Base-by-base conservation (phyloP, 2,113 vertebrate genomes). In the Epinephelus fuscoguttatus region DNA sequence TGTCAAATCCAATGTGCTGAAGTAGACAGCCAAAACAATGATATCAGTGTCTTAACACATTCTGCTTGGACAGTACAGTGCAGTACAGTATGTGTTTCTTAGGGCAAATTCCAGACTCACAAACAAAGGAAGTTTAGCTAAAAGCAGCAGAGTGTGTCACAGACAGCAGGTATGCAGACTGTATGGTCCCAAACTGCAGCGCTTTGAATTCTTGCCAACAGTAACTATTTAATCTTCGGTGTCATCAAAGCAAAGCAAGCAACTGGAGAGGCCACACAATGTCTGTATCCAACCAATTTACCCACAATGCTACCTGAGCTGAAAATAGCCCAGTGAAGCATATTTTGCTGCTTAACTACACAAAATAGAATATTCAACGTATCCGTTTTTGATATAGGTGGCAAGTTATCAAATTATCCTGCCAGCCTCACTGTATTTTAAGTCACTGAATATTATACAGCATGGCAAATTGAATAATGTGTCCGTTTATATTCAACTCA, bases 271-370 rank as follows among this genome's bases (percentile, higher is more conserved):
- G 63, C 86, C 88, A 83, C 79, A 85, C 90, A 88, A 71, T 78
- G 25, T 78, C 89, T 90, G 87, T 74, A 86, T 92, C 89, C 86
- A 94, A 93, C 88, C 88, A 89, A 93, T 95, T 93, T 93, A 89
- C 81, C 86, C 81, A 85, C 90, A 90, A 92, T 69, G 72, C 74
- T 83, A 81, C 77, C 73, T 74, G 83, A 61, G 88, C 79, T 87
- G 75, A 90, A 93, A 94, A 93, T 79, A 82, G 88, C 87, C 50
- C 67, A 53, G 79, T 49, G 27, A 90, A 87, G 89, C 88, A 90
- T 52, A 88, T 89, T 94, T 91, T 88, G 85, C 84, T 91, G 89
- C 91, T 91, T 90, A 92, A 92, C 87, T 80, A 87, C 77, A 93
- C 84, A 89, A 86, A 90, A 92, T 68, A 72, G 77, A 94, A 93